Percentiles rank a stretch among this genome's conserved stretches.
Conservation (phyloP, 1,140 invertebrate species). For the Caenorhabditis tropicalis region DNA sequence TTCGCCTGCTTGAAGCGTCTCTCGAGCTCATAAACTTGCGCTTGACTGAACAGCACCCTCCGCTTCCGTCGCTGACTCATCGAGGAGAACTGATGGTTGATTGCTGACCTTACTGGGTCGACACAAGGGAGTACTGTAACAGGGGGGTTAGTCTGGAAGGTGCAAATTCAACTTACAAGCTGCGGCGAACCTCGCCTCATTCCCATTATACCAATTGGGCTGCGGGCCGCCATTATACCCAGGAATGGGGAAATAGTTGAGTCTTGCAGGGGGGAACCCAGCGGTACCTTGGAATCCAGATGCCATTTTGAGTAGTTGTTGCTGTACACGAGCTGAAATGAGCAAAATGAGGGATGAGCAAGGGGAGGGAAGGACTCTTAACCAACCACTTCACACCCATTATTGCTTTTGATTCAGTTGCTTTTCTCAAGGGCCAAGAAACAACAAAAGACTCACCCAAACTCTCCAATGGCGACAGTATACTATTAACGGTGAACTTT, state of each 20-base stretch:
- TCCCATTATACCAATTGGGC: conserved; percentile 41
- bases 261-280: too few relatives aligned
- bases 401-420: conserved; percentile 38
- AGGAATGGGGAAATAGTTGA: neutral
- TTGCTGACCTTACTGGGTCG: conserved; percentile 48
- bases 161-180: conserved; percentile 31
- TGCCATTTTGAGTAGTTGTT: conserved; percentile 48
- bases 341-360: neutral
- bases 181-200: conserved; percentile 42
- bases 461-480: conserved; percentile 45
- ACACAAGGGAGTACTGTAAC: conserved; percentile 50
- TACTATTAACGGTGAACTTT: conserved; percentile 36
- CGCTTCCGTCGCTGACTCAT: conserved; percentile 79
- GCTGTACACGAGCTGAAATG: conserved; percentile 43
- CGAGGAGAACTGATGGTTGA: conserved; percentile 44
- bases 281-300: too few relatives aligned
- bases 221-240: conserved; percentile 35
- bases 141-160: neutral
- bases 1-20: conserved; percentile 85
- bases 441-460: conserved; percentile 17
- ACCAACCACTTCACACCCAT: conserved; percentile 11
- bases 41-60: conserved; percentile 93
- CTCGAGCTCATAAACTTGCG: conserved; percentile 89
- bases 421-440: neutral
- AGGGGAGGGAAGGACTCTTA: neutral